These are phyloP conservation scores for Solenodon paradoxus DNA, from an alignment of 2,113 vertebrate species.

Conservation along the genomic window DNA sequence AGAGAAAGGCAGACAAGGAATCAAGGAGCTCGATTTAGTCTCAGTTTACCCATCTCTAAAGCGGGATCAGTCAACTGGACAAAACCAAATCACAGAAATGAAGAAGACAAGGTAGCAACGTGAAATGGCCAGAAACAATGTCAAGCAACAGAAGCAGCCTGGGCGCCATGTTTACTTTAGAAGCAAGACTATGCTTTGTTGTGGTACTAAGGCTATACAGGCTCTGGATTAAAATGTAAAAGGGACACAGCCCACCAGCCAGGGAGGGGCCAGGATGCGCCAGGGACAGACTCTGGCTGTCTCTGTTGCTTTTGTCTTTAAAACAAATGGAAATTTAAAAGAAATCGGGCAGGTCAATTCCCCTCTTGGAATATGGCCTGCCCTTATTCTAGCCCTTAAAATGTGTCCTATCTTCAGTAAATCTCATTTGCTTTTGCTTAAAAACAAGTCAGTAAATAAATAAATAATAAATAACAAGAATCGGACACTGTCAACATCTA, in stretches of 20 bases:
- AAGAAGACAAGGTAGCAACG: background rate
- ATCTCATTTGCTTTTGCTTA: no score
- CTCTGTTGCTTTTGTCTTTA: background rate
- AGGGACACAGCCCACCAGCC: background rate
- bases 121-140: background rate
- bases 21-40: background rate
- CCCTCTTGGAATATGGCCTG: no score
- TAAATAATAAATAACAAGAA: no score
- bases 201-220: background rate
- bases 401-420: no score
- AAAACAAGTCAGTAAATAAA: no score
- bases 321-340: background rate
- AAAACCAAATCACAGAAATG: background rate
- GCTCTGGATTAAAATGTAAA: background rate
- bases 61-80: background rate
- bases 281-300: background rate
- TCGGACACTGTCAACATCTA: background rate
- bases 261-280: background rate
- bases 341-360: no score
- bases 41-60: background rate
- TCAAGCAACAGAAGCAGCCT: background rate
- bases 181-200: background rate
- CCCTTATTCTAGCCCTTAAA: no score
- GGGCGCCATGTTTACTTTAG: background rate
- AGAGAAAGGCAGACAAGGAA: background rate